phyloP scores from a whole-genome alignment of 2,797 vertebrate species.

The Benthosema pterotum region DNA sequence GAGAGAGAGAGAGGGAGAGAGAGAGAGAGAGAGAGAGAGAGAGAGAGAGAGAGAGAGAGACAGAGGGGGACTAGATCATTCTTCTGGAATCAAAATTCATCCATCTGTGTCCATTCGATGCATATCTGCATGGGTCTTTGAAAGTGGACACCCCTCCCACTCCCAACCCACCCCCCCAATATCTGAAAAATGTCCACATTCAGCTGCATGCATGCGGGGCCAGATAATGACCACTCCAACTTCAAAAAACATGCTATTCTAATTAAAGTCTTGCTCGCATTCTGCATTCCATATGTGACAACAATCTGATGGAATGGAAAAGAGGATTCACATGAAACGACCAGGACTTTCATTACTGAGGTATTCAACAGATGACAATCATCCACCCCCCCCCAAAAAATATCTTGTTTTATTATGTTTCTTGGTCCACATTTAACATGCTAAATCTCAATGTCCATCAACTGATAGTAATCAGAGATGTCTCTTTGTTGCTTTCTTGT shows the following conservation, averaged over 20 bases:
- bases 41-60: too few species aligned
- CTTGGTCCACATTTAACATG: conserved; percentile 33
- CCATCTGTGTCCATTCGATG: conserved; percentile 58
- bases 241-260: conserved; percentile 72
- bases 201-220: conserved; percentile 30
- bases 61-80: conserved; percentile 41
- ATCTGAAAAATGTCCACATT: conserved; percentile 54
- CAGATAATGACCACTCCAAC: conserved; percentile 64
- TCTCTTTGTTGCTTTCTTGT: too few species aligned
- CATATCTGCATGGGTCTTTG: conserved; percentile 54
- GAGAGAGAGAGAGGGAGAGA: too few species aligned
- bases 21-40: too few species aligned
- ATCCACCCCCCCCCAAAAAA: conserved; percentile 35
- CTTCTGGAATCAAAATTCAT: conserved; percentile 53
- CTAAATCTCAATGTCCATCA: conserved; percentile 35
- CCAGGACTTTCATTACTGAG: conserved; percentile 59
- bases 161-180: too few species aligned
- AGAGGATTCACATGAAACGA: conserved; percentile 59
- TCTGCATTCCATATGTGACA: conserved; percentile 66
- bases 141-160: conserved; percentile 53
- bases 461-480: not conserved
- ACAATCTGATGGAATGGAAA: conserved; percentile 68
- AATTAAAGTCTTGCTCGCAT: conserved; percentile 67
- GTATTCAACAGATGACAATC: conserved; percentile 57
- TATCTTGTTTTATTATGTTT: conserved; percentile 41